A percentile compares a stretch with the other conserved stretches of the same genome.
Conservation (phyloP, 2,797 vertebrate species). For the Melanotaenia nigrans region DNA sequence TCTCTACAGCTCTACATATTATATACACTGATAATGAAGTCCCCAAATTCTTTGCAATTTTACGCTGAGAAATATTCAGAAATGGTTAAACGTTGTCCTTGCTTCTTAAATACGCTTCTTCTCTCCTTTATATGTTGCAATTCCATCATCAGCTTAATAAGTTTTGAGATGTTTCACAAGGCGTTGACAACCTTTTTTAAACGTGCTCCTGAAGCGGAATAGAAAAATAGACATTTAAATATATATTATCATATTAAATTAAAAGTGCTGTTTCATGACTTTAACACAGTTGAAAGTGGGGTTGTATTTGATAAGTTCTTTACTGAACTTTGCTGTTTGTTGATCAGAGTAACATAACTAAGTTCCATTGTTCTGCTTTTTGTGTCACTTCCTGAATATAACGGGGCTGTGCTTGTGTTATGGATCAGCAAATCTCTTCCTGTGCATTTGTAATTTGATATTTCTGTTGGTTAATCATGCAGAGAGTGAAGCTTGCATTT, state of each 20-base stretch:
- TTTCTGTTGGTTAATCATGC: conserved; percentile 46
- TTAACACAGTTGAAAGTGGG: not conserved
- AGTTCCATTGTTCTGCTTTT: not conserved
- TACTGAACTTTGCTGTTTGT: not conserved
- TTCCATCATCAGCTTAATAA: not conserved
- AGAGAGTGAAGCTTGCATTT: conserved; percentile 32
- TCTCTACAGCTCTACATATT: not conserved
- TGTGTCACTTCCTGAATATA: not conserved
- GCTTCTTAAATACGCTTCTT: not conserved
- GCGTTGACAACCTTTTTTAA: not conserved
- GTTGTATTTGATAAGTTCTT: not conserved
- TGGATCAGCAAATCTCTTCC: conserved; percentile 47
- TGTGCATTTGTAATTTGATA: conserved; percentile 14
- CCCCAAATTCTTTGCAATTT: not conserved
- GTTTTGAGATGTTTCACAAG: not conserved
- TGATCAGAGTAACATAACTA: not conserved
- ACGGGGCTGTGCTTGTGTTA: conserved; percentile 26
- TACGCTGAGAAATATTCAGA: not conserved
- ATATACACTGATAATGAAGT: not conserved
- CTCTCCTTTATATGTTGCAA: not conserved
- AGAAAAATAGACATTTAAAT: not conserved
- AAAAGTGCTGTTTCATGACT: not conserved
- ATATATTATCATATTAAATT: not conserved
- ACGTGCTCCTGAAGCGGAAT: not conserved
- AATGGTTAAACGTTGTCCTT: not conserved